These are phyloP conservation scores for Panagrolaimus sp. DNA, from an alignment of 1,140 invertebrate species.

Conservation along the genomic window DNA sequence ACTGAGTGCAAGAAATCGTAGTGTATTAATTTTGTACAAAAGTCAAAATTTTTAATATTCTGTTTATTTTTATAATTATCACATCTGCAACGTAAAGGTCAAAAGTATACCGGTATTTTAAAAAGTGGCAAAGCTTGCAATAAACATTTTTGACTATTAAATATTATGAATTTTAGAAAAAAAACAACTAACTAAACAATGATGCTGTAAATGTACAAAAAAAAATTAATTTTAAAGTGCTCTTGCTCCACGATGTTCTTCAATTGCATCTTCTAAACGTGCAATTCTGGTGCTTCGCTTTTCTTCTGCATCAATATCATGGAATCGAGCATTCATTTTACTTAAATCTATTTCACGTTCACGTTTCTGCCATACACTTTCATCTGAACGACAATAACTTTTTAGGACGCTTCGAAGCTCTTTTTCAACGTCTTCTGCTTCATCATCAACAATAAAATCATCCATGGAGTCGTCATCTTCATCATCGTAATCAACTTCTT, in stretches of 20 bases:
- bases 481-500: constrained; percentile 32
- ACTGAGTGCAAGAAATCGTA: too few species aligned
- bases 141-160: not conserved
- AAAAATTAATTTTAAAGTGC: not conserved
- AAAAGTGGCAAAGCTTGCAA: not conserved
- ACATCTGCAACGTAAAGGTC: too few species aligned
- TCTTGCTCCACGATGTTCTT: constrained; percentile 35
- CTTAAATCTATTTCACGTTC: constrained; percentile 51
- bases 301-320: constrained; percentile 48
- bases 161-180: not conserved
- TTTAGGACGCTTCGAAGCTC: not conserved
- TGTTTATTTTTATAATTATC: too few species aligned
- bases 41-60: too few species aligned
- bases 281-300: constrained; percentile 31
- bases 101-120: not conserved
- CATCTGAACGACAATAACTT: not conserved
- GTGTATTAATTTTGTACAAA: too few species aligned
- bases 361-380: constrained; percentile 46
- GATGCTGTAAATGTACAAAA: too few species aligned
- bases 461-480: constrained; percentile 40
- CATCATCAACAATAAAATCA: constrained; percentile 44
- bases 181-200: not conserved
- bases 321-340: constrained; percentile 47
- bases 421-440: constrained; percentile 13
- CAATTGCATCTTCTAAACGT: constrained; percentile 40